Evolutionary conservation across 2,113 vertebrate genomes (phyloP).

Genomic region (Corydoras maculifer): DNA sequence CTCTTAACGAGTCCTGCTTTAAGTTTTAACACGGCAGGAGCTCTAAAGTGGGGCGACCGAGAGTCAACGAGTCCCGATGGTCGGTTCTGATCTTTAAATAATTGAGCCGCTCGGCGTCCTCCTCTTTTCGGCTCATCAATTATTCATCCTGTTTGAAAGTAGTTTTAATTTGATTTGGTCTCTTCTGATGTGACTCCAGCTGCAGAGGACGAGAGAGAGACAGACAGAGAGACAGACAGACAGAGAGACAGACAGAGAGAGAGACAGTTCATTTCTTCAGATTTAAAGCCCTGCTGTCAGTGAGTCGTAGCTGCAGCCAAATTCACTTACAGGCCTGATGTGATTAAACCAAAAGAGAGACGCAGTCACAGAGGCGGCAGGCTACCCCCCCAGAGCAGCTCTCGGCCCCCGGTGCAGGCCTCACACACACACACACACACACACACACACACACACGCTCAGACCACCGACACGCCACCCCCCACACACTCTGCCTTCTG

Average conservation of each 20-base stretch:
- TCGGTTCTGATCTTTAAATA: slow-evolving; percentile 41
- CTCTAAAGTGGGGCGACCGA: slow-evolving; percentile 26
- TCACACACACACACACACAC: background rate
- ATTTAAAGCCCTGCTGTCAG: slow-evolving; percentile 39
- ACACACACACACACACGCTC: slow-evolving; percentile 1
- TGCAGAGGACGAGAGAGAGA: slow-evolving; percentile 6
- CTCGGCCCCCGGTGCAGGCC: slow-evolving; percentile 1
- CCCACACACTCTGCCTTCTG: background rate
- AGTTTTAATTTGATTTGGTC: slow-evolving; percentile 49
- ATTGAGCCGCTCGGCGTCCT: slow-evolving; percentile 41
- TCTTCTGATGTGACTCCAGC: slow-evolving; percentile 31
- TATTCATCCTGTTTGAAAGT: slow-evolving; percentile 45
- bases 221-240: background rate
- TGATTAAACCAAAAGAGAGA: slow-evolving; percentile 42
- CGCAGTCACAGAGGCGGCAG: slow-evolving; percentile 12
- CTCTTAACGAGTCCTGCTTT: slow-evolving; percentile 6
- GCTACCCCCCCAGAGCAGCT: background rate
- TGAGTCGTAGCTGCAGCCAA: slow-evolving; percentile 26
- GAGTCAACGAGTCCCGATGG: slow-evolving; percentile 33
- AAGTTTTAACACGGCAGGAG: background rate
- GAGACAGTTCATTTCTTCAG: slow-evolving; percentile 42
- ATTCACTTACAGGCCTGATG: slow-evolving; percentile 42
- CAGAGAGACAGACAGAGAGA: slow-evolving; percentile 5
- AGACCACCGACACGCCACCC: background rate
- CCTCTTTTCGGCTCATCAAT: slow-evolving; percentile 42